A percentile compares a stretch with the other conserved stretches of the same genome.
Evolutionary conservation across 2,113 vertebrate genomes (phyloP).

Genomic region (Pomatostomus ruficeps): DNA sequence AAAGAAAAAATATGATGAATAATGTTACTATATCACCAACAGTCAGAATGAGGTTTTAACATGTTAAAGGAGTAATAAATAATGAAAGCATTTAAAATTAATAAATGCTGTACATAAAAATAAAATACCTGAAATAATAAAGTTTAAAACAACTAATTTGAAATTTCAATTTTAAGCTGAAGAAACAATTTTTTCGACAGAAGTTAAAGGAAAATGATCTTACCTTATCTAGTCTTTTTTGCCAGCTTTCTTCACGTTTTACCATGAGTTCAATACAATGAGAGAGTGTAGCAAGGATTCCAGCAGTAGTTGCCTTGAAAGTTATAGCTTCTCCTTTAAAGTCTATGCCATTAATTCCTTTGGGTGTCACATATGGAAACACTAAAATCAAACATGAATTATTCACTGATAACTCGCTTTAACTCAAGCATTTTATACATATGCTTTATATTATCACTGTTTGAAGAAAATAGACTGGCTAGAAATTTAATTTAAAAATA

Average conservation of each 20-base stretch:
- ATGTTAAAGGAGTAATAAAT: not conserved
- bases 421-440: not conserved
- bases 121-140: not conserved
- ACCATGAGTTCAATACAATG: conserved; percentile 97
- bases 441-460: not conserved
- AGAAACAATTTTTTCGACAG: not conserved
- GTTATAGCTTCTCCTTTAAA: conserved; percentile 98
- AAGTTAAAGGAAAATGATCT: not conserved
- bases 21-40: not conserved
- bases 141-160: not conserved
- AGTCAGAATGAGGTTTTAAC: not conserved
- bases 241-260: conserved; percentile 90
- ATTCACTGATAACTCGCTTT: not conserved
- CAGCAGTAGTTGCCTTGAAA: conserved; percentile 95
- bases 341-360: conserved; percentile 90
- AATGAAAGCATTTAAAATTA: not conserved
- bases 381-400: conserved; percentile 69
- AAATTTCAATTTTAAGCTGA: not conserved
- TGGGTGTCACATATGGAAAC: conserved; percentile 81
- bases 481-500: not conserved
- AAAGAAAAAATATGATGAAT: not conserved
- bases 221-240: conserved; percentile 94
- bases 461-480: not conserved
- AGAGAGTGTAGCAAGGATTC: conserved; percentile 92
- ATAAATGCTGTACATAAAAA: not conserved